Conservation (phyloP, 2,113 vertebrate species). For the Phoxinus phoxinus region DNA sequence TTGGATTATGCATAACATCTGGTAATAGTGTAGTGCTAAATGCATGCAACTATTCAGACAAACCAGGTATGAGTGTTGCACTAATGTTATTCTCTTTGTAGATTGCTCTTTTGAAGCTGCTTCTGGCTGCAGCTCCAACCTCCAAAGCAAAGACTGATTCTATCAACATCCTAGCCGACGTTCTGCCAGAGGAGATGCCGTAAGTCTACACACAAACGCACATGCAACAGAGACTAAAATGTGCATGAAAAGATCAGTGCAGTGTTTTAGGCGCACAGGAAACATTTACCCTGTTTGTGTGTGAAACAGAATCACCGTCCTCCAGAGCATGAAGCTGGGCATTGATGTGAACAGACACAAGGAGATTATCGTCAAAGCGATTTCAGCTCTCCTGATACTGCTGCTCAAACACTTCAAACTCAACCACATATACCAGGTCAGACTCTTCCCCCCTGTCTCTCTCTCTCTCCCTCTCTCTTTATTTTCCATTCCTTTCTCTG, state of each 20-base stretch:
- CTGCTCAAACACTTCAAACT: slow-evolving; percentile 96
- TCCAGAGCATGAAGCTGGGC: slow-evolving; percentile 98
- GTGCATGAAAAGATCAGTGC: background rate
- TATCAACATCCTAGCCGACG: slow-evolving; percentile 95
- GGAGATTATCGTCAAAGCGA: slow-evolving; percentile 96
- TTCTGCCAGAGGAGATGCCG: slow-evolving; percentile 98
- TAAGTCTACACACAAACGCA: slow-evolving; percentile 70
- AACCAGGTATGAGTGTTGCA: slow-evolving; percentile 60
- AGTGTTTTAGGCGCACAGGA: background rate
- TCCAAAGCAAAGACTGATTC: slow-evolving; percentile 98
- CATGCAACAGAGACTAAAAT: background rate
- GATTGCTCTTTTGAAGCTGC: slow-evolving; percentile 95
- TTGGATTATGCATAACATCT: background rate
- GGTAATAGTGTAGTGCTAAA: background rate
- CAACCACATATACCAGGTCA: slow-evolving; percentile 96
- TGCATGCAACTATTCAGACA: background rate
- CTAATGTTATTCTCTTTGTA: slow-evolving; percentile 65
- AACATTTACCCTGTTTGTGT: slow-evolving; percentile 34
- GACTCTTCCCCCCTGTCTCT: background rate
- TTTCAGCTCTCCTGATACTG: slow-evolving; percentile 88
- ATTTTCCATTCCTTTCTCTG: background rate
- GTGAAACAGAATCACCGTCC: slow-evolving; percentile 85
- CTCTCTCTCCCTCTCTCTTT: too few species aligned
- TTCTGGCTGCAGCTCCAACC: slow-evolving; percentile 94
- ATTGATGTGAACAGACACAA: slow-evolving; percentile 97